Evolutionary conservation across 2,888 invertebrate genomes (phyloP).

Genomic region (Megalurothrips usitatus): DNA sequence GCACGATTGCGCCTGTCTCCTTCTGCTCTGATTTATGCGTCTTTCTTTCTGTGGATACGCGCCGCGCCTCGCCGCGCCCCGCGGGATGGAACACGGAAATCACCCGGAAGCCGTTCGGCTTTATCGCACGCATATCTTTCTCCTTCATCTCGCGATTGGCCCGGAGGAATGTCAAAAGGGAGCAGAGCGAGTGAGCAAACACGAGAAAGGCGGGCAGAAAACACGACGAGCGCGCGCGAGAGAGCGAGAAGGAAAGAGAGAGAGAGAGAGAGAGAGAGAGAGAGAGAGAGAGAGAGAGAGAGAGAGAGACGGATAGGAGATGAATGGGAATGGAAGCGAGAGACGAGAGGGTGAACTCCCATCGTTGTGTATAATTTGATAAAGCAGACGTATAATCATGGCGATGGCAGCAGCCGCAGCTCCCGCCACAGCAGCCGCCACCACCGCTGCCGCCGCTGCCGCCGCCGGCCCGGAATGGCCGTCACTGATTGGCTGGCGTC

Average conservation of each 20-base stretch:
- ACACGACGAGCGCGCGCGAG: slow-evolving; percentile 32
- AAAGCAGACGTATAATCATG: slow-evolving; percentile 11
- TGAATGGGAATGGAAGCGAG: not conserved
- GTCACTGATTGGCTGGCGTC: slow-evolving; percentile 14
- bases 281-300: slow-evolving; percentile 22
- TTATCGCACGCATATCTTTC: too few relatives aligned
- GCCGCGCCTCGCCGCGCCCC: too few relatives aligned
- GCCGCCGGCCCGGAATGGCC: not conserved
- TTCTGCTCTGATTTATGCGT: slow-evolving; percentile 14
- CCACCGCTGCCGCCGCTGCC: not conserved
- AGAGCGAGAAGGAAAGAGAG: slow-evolving; percentile 34
- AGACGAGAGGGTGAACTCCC: not conserved
- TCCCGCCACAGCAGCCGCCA: not conserved
- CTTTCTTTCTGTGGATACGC: not conserved
- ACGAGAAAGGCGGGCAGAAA: slow-evolving; percentile 28
- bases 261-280: slow-evolving; percentile 34
- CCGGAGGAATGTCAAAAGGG: slow-evolving; percentile 29
- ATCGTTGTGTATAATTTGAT: slow-evolving; percentile 6
- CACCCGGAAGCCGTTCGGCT: too few relatives aligned
- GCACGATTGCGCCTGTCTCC: slow-evolving; percentile 18
- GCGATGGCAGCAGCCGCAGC: not conserved
- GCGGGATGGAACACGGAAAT: too few relatives aligned
- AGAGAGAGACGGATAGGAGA: not conserved
- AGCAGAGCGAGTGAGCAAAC: too few relatives aligned
- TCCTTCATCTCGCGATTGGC: slow-evolving; percentile 27